Base-by-base conservation (phyloP, 2,797 vertebrate genomes). In the Peromyscus eremicus region DNA sequence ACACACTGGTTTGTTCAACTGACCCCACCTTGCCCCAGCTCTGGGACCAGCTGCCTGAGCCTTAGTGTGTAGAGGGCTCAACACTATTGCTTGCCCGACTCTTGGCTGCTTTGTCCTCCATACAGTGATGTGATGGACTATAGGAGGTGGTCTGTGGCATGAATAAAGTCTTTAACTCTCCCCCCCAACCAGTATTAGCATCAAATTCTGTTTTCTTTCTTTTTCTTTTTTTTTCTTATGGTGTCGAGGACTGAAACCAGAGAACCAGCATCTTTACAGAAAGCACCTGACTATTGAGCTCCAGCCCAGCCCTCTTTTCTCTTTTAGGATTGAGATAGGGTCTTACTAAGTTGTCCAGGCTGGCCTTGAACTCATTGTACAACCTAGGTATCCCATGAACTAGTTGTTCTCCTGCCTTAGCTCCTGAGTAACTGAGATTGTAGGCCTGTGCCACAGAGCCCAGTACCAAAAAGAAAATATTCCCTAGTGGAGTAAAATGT, bases 41-140 rank as follows among this genome's bases (percentile, higher is more conserved):
- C 62, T 4, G 9, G 16, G 0, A 3, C 19, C 37, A 1, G 12
- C 17, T 55, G 5, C 2, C 32, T 9, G 64, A 75, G 37, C 25
- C 1, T 32, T 46, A 34, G 25, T 16, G 37, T 66, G 46, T 55
- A 3, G 6, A 70, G 60, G 6, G 2, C 32, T 62, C 25, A 25
- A 0, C 10, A 1, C 5, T 2, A 4, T 13, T 37, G 4, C 37
- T 83, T 10, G 60, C 29, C 52, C 0, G 2, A 2, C 4, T 80
- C 25, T 21, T 89, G 19, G 81, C 4, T n/a, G 64, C 19, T 62
- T n/a, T 17, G 34, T 40, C 29, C 2, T 57, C 19, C 2, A 6
- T 5, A 70, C 12, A 2, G 23, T 46, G 43, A 66, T 82, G 13
- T 17, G 55, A 37, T 79, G 29, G 73, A 34, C 37, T 94, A 19